phyloP scores from a whole-genome alignment of 2,888 invertebrate species.

The Drosophila austrosaltans region DNA sequence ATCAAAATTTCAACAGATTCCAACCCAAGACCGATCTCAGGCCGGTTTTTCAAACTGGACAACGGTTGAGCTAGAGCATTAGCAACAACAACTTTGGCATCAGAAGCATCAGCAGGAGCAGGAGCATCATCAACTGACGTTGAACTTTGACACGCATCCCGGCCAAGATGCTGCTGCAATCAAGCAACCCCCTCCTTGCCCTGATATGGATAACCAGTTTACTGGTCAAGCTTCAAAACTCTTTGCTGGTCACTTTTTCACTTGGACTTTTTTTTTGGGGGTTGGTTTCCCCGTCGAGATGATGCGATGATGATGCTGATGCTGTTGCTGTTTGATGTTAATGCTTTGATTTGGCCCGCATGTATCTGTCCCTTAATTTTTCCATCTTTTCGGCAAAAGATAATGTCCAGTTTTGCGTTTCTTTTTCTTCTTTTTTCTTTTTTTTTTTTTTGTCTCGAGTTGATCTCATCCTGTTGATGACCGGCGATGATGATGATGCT shows the following conservation, averaged over 20 bases:
- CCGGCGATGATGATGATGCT: slow-evolving; percentile 21
- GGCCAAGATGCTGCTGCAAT: slow-evolving; percentile 60
- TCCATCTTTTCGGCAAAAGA: slow-evolving; percentile 58
- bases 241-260: slow-evolving; percentile 56
- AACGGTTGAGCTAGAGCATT: slow-evolving; percentile 32
- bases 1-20: slow-evolving; percentile 78
- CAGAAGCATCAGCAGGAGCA: background rate
- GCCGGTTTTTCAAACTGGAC: slow-evolving; percentile 76
- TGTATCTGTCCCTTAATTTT: slow-evolving; percentile 37
- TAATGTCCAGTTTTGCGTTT: slow-evolving; percentile 73
- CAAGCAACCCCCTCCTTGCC: slow-evolving; percentile 37
- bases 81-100: background rate
- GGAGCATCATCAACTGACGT: slow-evolving; percentile 58
- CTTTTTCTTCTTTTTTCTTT: slow-evolving; percentile 29
- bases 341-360: slow-evolving; percentile 68
- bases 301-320: slow-evolving; percentile 44
- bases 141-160: slow-evolving; percentile 76
- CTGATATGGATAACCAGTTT: slow-evolving; percentile 62
- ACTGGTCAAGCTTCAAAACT: slow-evolving; percentile 40
- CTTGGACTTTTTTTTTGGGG: slow-evolving; percentile 29
- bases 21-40: slow-evolving; percentile 54
- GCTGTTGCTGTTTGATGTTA: slow-evolving; percentile 34
- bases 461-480: slow-evolving; percentile 15
- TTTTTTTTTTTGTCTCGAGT: slow-evolving; percentile 26
- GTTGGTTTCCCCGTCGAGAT: slow-evolving; percentile 42